Evolutionary conservation across 2,888 invertebrate species (phyloP), one percentile per base, ranked within the genome.

Genomic region (Drosophila kuntzei): DNA sequence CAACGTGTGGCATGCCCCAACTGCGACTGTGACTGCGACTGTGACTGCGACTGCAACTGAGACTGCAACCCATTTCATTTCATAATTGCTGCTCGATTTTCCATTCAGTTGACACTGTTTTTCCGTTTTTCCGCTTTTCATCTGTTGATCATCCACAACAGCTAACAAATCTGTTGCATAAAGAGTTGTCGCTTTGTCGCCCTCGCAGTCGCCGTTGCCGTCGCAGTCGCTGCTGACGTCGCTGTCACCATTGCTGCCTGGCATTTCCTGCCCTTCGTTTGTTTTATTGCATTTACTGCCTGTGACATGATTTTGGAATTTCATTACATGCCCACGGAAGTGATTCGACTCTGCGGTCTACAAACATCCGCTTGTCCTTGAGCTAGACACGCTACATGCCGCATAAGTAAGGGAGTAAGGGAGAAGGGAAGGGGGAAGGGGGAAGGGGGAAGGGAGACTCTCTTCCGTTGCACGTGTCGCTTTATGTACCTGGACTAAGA

Each of bases 341-440:
- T 78, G 78, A 74, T 74, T 66, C 63, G 64, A 61, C 78, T 32
- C 66, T 74, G 74, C 71, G 78, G 78, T 79, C 80, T 58, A 77
- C 80, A 78, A 81, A 84, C 87, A 87, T 83, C 83, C 83, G 83
- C 87, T 82, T 87, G 84, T 87, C 84, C 84, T 87, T 84, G 87
- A 85, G 74, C 67, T 72, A 71, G 75, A 62, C 65, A 60, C 55
- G 36, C 53, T 16, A 39, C 20, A 50, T 37, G 62, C 55, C 20
- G 32, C 14, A 20, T 22, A n/a, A n/a, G n/a, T n/a, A n/a, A n/a
- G n/a, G n/a, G 20, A 9, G 20, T 11, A 14, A 8, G 25, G 12
- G 37, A 27, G 18, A n/a, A 32, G 2, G 16, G 46, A 32, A 1
- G 16, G 46, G 8, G 20, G 8, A 7, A n/a, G n/a, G 2, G 3